Evolutionary conservation across 2,888 invertebrate species (phyloP), one percentile per base, ranked within the genome.

Genomic region (Hololepta plana): DNA sequence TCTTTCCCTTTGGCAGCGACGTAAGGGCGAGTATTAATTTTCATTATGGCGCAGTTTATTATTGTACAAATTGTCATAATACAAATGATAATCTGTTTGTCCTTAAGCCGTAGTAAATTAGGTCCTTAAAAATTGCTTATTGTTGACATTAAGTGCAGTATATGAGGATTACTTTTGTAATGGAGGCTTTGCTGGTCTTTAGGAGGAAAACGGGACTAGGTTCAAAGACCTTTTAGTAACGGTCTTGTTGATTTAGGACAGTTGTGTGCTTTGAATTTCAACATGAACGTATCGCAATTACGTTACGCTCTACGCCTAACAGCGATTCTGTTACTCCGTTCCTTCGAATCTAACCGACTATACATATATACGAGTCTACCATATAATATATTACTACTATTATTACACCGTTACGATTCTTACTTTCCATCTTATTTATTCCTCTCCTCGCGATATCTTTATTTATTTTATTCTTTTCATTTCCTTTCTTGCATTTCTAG

Each of bases 401-500:
- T n/a, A n/a, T n/a, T n/a, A n/a, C n/a, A n/a, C n/a, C n/a, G n/a
- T n/a, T n/a, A n/a, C n/a, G n/a, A n/a, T n/a, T n/a, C n/a, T n/a
- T n/a, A n/a, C n/a, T n/a, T n/a, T n/a, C n/a, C n/a, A n/a, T n/a
- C n/a, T n/a, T n/a, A n/a, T n/a, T n/a, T n/a, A n/a, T n/a, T n/a
- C n/a, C n/a, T n/a, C n/a, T n/a, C n/a, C n/a, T n/a, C n/a, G n/a
- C n/a, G n/a, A n/a, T n/a, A n/a, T n/a, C n/a, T n/a, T n/a, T n/a
- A n/a, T n/a, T n/a, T n/a, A n/a, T n/a, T n/a, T n/a, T n/a, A n/a
- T n/a, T n/a, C n/a, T n/a, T n/a, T n/a, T n/a, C n/a, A n/a, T n/a
- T n/a, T n/a, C n/a, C 12, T 28, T 34, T 30, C 27, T 23, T 33
- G 44, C 38, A 33, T 36, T 51, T 55, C 4, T 53, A 72, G 72